Evolutionary conservation across 2,113 vertebrate genomes (phyloP).

Genomic region (Rhegmatorhina hoffmannsi): DNA sequence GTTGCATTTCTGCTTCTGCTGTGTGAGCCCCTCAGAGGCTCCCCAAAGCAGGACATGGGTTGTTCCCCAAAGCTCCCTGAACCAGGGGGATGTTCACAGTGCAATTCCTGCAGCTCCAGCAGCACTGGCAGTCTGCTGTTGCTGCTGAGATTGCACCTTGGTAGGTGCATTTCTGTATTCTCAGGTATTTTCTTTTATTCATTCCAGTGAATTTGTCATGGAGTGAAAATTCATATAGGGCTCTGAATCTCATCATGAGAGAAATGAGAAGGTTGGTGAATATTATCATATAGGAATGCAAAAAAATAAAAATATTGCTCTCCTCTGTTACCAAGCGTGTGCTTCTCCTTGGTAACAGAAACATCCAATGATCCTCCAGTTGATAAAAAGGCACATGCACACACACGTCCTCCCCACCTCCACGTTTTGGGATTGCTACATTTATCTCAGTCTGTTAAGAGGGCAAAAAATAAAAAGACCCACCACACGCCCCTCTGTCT

Average conservation of each 20-base stretch:
- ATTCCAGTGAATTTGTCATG: neutral
- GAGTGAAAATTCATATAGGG: neutral
- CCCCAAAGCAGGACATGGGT: rapidly evolving
- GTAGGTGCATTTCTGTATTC: neutral
- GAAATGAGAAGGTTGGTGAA: neutral
- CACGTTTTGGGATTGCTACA: conserved; percentile 72
- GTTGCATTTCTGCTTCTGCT: rapidly evolving
- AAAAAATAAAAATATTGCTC: neutral
- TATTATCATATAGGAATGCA: neutral
- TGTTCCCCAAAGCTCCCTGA: neutral
- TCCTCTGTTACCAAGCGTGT: conserved; percentile 52
- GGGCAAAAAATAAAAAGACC: conserved; percentile 14
- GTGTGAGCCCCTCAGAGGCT: neutral
- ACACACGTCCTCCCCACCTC: conserved; percentile 55
- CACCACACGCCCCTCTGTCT: neutral
- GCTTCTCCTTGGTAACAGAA: conserved; percentile 69
- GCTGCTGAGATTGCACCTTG: neutral
- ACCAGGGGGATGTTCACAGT: neutral
- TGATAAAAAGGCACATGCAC: conserved; percentile 69
- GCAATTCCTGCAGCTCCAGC: neutral
- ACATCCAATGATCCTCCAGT: conserved; percentile 59
- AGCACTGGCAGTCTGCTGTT: neutral
- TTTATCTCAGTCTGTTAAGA: conserved; percentile 73
- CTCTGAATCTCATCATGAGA: conserved; percentile 3
- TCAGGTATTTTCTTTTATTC: neutral